Evolutionary conservation across 1,140 invertebrate species (phyloP).

Genomic region (Acromyrmex echinatior): DNA sequence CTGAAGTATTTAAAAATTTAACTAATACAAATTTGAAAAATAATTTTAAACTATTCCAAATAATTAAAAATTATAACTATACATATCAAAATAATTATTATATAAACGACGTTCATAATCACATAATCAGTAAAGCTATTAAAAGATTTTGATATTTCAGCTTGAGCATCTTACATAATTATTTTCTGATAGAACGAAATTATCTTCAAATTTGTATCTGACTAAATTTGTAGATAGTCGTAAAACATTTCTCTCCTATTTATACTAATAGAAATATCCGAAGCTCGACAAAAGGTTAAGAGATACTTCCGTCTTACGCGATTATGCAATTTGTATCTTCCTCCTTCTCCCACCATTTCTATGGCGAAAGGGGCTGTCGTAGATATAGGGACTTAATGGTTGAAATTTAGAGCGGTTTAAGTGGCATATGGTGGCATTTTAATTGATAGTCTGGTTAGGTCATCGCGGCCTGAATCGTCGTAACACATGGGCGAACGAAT

Average conservation of each 20-base stretch:
- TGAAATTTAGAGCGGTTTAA: constrained; percentile 82
- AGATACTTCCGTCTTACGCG: constrained; percentile 49
- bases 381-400: constrained; percentile 73
- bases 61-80: too few relatives aligned
- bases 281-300: neutral
- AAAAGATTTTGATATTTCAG: too few relatives aligned
- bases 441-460: constrained; percentile 84
- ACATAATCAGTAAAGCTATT: too few relatives aligned
- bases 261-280: neutral
- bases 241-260: neutral
- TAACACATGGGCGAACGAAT: constrained; percentile 77
- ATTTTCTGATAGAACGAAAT: too few relatives aligned
- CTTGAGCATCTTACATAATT: too few relatives aligned
- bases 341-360: neutral
- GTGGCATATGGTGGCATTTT: constrained; percentile 83
- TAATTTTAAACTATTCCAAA: too few relatives aligned
- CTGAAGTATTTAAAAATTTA: too few relatives aligned
- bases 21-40: too few relatives aligned
- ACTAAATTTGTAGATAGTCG: too few relatives aligned
- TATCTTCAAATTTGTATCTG: too few relatives aligned
- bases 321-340: constrained; percentile 67
- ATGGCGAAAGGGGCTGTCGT: constrained; percentile 25
- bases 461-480: constrained; percentile 79
- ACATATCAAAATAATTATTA: too few relatives aligned
- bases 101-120: too few relatives aligned